phyloP scores from a whole-genome alignment of 2,888 invertebrate species.

The Ernsta delagoae region DNA sequence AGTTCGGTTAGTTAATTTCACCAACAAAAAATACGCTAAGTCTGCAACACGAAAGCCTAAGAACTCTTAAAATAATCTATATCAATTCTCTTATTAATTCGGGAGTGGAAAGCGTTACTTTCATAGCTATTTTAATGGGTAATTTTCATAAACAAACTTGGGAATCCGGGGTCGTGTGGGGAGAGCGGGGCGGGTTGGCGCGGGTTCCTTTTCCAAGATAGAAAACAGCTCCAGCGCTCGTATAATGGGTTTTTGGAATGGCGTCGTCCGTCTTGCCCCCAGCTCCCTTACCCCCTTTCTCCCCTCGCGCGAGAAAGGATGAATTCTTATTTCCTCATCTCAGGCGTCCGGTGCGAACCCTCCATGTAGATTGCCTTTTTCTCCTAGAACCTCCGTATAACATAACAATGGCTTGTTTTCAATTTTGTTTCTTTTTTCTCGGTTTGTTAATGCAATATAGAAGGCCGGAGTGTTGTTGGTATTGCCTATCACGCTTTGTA shows the following conservation, averaged over 20 bases:
- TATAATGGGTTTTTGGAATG: slow-evolving; percentile 90
- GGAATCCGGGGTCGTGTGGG: no score
- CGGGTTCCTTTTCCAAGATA: slow-evolving; percentile 78
- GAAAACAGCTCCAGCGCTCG: slow-evolving; percentile 87
- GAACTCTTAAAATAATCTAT: slow-evolving; percentile 68
- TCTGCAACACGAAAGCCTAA: slow-evolving; percentile 32
- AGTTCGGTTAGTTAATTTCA: neutral
- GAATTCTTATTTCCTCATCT: slow-evolving; percentile 86
- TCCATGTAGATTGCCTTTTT: slow-evolving; percentile 84
- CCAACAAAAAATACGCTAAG: slow-evolving; percentile 29
- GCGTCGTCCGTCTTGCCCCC: slow-evolving; percentile 88
- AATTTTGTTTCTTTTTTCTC: slow-evolving; percentile 69
- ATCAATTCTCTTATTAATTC: slow-evolving; percentile 84
- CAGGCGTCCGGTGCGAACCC: slow-evolving; percentile 80
- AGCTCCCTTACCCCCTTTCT: slow-evolving; percentile 57
- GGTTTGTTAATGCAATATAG: slow-evolving; percentile 49
- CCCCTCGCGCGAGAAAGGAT: slow-evolving; percentile 81
- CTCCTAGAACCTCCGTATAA: slow-evolving; percentile 78
- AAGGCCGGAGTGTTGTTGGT: slow-evolving; percentile 36
- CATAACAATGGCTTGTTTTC: slow-evolving; percentile 84
- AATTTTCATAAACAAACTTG: no score
- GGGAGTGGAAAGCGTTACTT: slow-evolving; percentile 82
- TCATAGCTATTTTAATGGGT: slow-evolving; percentile 79
- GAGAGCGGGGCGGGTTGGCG: no score
- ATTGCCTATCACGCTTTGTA: slow-evolving; percentile 21